These are phyloP conservation scores for Belgica antarctica DNA, from an alignment of 2,888 invertebrate genomes.

Conservation along the genomic window DNA sequence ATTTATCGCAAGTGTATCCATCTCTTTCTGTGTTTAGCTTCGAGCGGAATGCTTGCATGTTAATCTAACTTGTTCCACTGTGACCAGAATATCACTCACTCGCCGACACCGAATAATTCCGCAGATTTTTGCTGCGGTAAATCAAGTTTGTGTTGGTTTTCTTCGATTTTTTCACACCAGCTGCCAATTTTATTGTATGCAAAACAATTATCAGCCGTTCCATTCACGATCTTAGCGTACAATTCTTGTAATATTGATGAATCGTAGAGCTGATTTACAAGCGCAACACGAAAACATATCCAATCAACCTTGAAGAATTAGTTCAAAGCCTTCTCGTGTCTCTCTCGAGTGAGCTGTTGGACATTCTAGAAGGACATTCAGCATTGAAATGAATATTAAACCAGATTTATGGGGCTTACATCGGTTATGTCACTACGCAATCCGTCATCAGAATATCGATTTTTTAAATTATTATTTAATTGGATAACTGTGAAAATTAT, in stretches of 20 bases:
- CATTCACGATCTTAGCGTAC: too few species aligned
- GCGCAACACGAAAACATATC: background rate
- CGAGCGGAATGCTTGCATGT: background rate
- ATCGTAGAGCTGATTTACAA: background rate
- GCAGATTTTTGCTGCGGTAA: background rate
- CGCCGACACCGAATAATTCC: background rate
- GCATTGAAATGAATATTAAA: constrained; percentile 15
- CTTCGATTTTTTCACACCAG: constrained; percentile 3
- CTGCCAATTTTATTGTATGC: background rate
- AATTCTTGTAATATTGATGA: too few species aligned
- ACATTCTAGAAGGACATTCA: constrained; percentile 13
- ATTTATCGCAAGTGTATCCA: background rate
- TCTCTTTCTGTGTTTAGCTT: background rate
- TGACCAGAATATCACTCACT: background rate
- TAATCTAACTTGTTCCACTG: background rate
- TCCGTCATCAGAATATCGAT: too few species aligned
- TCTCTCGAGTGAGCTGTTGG: background rate
- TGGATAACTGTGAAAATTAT: constrained; percentile 17
- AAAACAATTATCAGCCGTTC: background rate
- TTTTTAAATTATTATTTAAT: constrained; percentile 19
- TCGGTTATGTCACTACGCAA: too few species aligned
- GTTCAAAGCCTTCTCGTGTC: constrained; percentile 1
- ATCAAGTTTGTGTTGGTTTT: background rate
- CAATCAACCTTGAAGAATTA: background rate
- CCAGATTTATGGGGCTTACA: constrained; percentile 5